phyloP scores from a whole-genome alignment of 2,888 invertebrate species.

The Trichogramma evanescens region DNA sequence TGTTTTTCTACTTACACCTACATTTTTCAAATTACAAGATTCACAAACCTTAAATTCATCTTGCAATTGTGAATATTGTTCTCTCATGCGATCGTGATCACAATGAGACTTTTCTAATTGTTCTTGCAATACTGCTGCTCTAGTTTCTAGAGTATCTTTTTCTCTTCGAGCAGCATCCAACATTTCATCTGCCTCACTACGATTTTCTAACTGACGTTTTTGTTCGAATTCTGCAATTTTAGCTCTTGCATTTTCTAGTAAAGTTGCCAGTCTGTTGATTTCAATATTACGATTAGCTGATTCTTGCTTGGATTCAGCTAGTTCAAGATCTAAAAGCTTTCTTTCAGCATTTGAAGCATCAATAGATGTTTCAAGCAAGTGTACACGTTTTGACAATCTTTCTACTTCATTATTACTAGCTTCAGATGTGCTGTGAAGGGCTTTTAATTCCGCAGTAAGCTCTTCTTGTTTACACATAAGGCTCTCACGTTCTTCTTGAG shows the following conservation, averaged over 20 bases:
- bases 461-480: slow-evolving; percentile 73
- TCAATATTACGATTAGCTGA: slow-evolving; percentile 73
- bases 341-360: slow-evolving; percentile 71
- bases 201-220: slow-evolving; percentile 60
- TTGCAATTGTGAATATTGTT: slow-evolving; percentile 60
- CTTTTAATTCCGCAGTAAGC: slow-evolving; percentile 63
- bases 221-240: slow-evolving; percentile 69
- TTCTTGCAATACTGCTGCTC: slow-evolving; percentile 62
- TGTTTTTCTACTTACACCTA: not conserved
- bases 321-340: slow-evolving; percentile 65
- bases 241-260: slow-evolving; percentile 76
- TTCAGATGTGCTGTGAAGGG: slow-evolving; percentile 56
- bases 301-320: slow-evolving; percentile 65
- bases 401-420: slow-evolving; percentile 59
- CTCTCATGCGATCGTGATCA: slow-evolving; percentile 60
- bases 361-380: slow-evolving; percentile 64
- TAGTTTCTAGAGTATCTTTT: slow-evolving; percentile 65
- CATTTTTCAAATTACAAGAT: not conserved
- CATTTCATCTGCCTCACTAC: slow-evolving; percentile 66
- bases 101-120: slow-evolving; percentile 63
- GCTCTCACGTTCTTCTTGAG: slow-evolving; percentile 73
- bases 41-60: slow-evolving; percentile 60
- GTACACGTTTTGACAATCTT: slow-evolving; percentile 63
- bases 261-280: slow-evolving; percentile 66
- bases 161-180: slow-evolving; percentile 63